Percentiles rank a stretch among this genome's conserved stretches.
Conservation (phyloP, 2,797 vertebrate genomes). For the Staurois parvus region DNA sequence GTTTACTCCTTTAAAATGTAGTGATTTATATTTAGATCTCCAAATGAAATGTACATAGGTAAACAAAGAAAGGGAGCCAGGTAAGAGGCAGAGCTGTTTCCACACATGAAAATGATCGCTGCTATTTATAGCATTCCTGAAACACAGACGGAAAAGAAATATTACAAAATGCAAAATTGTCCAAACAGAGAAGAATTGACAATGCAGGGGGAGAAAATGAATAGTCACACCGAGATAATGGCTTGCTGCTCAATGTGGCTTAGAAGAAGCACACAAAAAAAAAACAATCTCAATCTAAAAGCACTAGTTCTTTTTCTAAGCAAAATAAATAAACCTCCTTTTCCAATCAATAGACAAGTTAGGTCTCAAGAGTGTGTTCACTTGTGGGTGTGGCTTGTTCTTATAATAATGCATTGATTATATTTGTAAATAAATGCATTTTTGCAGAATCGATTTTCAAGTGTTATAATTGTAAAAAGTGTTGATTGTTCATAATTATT, state of each 20-base stretch:
- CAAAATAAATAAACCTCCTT: background rate
- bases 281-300: background rate
- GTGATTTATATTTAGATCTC: background rate
- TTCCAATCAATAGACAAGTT: background rate
- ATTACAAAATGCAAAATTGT: constrained; percentile 41
- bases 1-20: background rate
- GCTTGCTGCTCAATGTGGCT: no score
- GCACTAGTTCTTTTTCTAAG: constrained; percentile 8
- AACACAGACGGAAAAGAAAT: constrained; percentile 31
- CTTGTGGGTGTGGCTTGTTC: background rate
- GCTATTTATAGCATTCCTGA: constrained; percentile 53
- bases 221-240: constrained; percentile 8
- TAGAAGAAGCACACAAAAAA: constrained; percentile 17
- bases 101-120: constrained; percentile 26
- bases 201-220: constrained; percentile 25
- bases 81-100: constrained; percentile 31
- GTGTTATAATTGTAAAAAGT: no score
- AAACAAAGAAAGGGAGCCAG: constrained; percentile 12
- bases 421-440: no score
- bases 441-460: no score
- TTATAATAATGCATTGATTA: no score
- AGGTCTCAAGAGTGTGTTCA: background rate
- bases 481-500: no score
- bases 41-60: constrained; percentile 5
- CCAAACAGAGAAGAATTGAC: constrained; percentile 16